Conservation (phyloP, 1,140 invertebrate species). For the Phymorhynchus buccinoides region DNA sequence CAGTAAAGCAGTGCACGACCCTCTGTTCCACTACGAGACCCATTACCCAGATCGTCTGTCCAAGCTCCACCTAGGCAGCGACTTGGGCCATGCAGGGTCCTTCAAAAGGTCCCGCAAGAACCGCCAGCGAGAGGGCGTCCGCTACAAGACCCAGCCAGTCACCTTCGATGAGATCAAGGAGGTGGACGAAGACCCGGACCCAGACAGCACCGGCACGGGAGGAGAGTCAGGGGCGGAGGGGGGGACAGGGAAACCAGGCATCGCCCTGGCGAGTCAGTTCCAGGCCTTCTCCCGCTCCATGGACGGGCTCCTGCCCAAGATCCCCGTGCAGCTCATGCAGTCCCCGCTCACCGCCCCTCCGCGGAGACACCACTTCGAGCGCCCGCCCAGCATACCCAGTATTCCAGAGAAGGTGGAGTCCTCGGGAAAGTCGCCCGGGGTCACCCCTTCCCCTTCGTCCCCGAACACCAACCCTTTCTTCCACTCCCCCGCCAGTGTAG, state of each 20-base stretch:
- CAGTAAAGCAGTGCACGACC: conserved; percentile 63
- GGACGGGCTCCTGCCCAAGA: conserved; percentile 73
- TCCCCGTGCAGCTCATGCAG: background rate
- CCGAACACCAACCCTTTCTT: conserved; percentile 19
- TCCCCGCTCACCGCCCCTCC: conserved; percentile 17
- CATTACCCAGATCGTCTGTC: conserved; percentile 83
- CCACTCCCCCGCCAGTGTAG: background rate
- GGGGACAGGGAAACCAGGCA: conserved; percentile 6
- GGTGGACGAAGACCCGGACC: conserved; percentile 67
- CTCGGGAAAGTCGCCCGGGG: background rate
- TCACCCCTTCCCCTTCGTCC: background rate
- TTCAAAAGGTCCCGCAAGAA: conserved; percentile 53
- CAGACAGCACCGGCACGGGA: background rate
- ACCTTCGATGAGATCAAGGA: conserved; percentile 86
- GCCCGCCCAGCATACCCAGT: conserved; percentile 43
- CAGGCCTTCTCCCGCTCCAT: conserved; percentile 75
- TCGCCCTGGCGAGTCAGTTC: conserved; percentile 60
- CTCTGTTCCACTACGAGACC: conserved; percentile 78
- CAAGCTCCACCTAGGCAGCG: conserved; percentile 74
- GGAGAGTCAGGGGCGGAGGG: background rate
- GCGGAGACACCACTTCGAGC: conserved; percentile 31
- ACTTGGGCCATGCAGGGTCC: conserved; percentile 52
- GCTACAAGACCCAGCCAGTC: conserved; percentile 82
- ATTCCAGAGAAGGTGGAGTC: conserved; percentile 46
- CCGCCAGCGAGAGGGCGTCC: conserved; percentile 60